Percentiles rank a stretch among this genome's conserved stretches.
Evolutionary conservation across 2,797 vertebrate genomes (phyloP).

Genomic region (Gallinago solitaria): DNA sequence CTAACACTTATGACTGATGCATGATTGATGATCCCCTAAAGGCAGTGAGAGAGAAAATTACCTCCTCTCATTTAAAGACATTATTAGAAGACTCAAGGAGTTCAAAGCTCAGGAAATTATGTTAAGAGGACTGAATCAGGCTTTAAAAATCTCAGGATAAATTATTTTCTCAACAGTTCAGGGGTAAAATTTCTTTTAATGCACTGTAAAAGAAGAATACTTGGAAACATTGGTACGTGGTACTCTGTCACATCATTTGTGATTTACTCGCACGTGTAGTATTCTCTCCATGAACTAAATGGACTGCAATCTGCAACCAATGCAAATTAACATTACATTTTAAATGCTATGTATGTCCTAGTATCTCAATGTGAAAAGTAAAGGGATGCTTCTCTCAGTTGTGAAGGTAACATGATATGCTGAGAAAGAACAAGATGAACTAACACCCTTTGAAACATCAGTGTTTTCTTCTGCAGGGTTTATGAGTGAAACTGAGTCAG

Average conservation of each 20-base stretch:
- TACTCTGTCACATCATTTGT: neutral
- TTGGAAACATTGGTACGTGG: neutral
- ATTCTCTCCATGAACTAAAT: neutral
- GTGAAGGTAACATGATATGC: neutral
- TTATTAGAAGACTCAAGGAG: conserved; percentile 64
- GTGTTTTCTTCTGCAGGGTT: neutral
- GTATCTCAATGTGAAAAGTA: neutral
- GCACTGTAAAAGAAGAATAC: neutral
- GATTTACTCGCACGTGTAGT: neutral
- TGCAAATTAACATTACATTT: neutral
- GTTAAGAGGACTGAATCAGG: conserved; percentile 54
- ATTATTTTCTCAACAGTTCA: conserved; percentile 37
- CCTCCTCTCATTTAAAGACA: conserved; percentile 55
- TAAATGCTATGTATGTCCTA: neutral
- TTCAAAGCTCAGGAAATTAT: conserved; percentile 69
- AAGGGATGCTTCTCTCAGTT: neutral
- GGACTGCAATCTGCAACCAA: neutral
- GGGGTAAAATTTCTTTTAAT: neutral
- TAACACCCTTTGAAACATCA: neutral
- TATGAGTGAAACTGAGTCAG: neutral
- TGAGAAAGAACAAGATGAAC: neutral
- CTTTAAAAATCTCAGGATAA: conserved; percentile 9
- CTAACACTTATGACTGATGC: conserved; percentile 40
- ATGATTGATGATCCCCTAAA: conserved; percentile 62
- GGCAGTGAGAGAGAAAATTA: conserved; percentile 62